Percentiles rank a stretch among this genome's conserved stretches.
Conservation (phyloP, 2,888 invertebrate species). For the Leuctra nigra region DNA sequence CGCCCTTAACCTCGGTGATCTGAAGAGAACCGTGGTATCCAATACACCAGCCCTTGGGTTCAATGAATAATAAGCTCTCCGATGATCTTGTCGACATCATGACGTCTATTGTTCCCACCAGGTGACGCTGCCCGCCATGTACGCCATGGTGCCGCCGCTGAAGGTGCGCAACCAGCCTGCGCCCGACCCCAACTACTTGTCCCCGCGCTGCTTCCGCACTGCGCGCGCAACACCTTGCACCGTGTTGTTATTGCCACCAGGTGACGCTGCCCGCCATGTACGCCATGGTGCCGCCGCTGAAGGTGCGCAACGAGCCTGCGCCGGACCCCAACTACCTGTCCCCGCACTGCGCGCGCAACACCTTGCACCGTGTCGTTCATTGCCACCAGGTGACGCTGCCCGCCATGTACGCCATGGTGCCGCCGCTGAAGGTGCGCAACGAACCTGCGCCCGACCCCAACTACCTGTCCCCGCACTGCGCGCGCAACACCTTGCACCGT, state of each 20-base stretch:
- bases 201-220: not conserved
- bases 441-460: constrained; percentile 23
- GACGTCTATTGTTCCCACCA: too few relatives aligned
- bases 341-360: not conserved
- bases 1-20: too few relatives aligned
- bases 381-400: constrained; percentile 35
- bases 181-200: constrained; percentile 24
- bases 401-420: constrained; percentile 37
- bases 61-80: too few relatives aligned
- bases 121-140: constrained; percentile 36
- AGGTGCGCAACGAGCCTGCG: constrained; percentile 24
- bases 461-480: not conserved
- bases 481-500: too few relatives aligned
- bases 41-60: too few relatives aligned
- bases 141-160: constrained; percentile 41
- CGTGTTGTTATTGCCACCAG: constrained; percentile 12
- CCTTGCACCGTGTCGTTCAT: too few relatives aligned
- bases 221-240: too few relatives aligned
- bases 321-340: constrained; percentile 23
- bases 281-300: constrained; percentile 40
- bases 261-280: constrained; percentile 36
- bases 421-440: constrained; percentile 36
- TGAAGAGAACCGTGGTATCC: too few relatives aligned
- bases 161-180: constrained; percentile 25
- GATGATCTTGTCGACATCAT: too few relatives aligned